Conservation (phyloP, 2,888 invertebrate genomes). For the Tinea pellionella region DNA sequence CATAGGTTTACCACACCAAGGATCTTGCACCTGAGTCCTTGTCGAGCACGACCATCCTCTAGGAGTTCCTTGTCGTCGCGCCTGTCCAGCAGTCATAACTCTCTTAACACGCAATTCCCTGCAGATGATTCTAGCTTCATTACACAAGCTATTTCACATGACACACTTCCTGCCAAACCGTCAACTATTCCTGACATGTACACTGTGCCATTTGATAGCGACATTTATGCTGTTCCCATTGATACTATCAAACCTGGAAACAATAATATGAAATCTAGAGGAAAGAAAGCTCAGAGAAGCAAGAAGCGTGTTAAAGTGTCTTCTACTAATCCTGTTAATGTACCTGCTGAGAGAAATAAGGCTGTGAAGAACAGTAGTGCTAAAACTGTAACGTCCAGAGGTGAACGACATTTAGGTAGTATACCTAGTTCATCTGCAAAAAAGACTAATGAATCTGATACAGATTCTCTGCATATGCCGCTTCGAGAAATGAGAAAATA, state of each 20-base stretch:
- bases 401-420: slow-evolving; percentile 35
- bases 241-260: slow-evolving; percentile 76
- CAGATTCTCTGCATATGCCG: slow-evolving; percentile 84
- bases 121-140: slow-evolving; percentile 88
- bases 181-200: slow-evolving; percentile 86
- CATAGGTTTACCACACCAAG: slow-evolving; percentile 46
- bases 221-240: slow-evolving; percentile 87
- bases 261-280: slow-evolving; percentile 41
- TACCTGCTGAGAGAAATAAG: slow-evolving; percentile 6
- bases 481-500: slow-evolving; percentile 86
- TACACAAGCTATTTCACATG: slow-evolving; percentile 89
- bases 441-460: slow-evolving; percentile 67
- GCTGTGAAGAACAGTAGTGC: background rate
- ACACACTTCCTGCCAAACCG: slow-evolving; percentile 76
- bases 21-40: slow-evolving; percentile 71
- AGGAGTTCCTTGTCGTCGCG: slow-evolving; percentile 82
- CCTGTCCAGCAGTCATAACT: slow-evolving; percentile 87
- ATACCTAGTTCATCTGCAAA: slow-evolving; percentile 75
- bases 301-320: slow-evolving; percentile 34
- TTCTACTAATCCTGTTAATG: slow-evolving; percentile 18
- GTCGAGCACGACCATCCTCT: slow-evolving; percentile 77
- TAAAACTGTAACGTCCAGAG: background rate
- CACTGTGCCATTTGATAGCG: slow-evolving; percentile 89
- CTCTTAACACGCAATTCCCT: slow-evolving; percentile 79
- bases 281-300: slow-evolving; percentile 44